These are phyloP conservation scores for Scolopax rusticola DNA, from an alignment of 2,797 vertebrate genomes.

Conservation along the genomic window DNA sequence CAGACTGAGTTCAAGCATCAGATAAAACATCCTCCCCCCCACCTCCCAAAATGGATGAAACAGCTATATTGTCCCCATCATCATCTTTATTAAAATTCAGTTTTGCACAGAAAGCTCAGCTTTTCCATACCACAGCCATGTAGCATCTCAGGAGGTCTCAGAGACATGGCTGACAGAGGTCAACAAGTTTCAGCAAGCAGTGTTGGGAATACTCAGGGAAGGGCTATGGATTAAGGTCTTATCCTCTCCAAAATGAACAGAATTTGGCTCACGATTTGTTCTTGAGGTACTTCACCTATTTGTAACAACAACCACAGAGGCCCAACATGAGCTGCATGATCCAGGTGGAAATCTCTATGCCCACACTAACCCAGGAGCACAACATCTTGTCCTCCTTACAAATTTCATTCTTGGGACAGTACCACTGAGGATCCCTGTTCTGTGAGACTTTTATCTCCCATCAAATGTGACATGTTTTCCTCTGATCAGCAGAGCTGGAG, in stretches of 20 bases:
- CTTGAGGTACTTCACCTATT: background rate
- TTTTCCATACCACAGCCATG: background rate
- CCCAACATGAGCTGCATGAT: too few relatives aligned
- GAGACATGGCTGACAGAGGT: background rate
- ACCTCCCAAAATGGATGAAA: background rate
- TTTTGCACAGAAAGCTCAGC: background rate
- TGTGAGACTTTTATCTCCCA: background rate
- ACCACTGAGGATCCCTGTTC: too few relatives aligned
- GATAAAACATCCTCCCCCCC: background rate
- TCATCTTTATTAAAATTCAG: fast-evolving
- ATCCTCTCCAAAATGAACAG: too few relatives aligned
- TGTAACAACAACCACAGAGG: background rate
- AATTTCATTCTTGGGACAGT: background rate
- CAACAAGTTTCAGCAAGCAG: background rate
- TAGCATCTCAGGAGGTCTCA: background rate
- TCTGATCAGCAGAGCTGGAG: background rate
- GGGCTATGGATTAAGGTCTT: background rate
- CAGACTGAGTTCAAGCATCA: background rate
- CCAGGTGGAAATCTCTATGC: background rate
- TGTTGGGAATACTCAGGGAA: background rate
- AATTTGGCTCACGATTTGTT: background rate
- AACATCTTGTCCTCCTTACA: background rate
- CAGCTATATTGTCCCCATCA: background rate
- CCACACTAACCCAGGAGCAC: background rate
- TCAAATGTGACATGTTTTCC: background rate